Conservation (phyloP, 2,888 invertebrate species). For the Volucella zonaria region DNA sequence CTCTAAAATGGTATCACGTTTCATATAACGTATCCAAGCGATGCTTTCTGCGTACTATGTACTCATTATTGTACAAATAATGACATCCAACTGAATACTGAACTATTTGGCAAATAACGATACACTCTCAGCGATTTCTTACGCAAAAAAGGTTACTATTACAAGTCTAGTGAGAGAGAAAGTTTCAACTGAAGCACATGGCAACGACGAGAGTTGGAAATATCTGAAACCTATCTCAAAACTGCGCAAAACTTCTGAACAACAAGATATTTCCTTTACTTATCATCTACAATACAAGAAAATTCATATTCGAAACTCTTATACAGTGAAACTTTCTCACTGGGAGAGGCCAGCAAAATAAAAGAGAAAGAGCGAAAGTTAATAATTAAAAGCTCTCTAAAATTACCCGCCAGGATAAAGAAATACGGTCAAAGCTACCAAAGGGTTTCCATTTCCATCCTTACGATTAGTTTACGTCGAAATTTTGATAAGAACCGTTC, state of each 20-base stretch:
- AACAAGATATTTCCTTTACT: constrained; percentile 42
- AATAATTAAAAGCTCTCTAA: constrained; percentile 52
- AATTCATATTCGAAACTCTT: constrained; percentile 40
- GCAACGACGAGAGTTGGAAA: neutral
- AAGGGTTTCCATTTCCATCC: constrained; percentile 47
- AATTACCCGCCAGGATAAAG: constrained; percentile 61
- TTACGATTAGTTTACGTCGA: constrained; percentile 69
- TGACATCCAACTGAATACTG: constrained; percentile 64
- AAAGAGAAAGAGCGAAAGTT: constrained; percentile 27
- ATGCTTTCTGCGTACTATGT: constrained; percentile 16
- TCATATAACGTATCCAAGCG: constrained; percentile 30
- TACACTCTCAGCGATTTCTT: constrained; percentile 11
- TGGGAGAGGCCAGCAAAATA: neutral
- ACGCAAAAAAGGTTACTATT: neutral
- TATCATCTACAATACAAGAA: neutral
- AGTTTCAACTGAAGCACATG: constrained; percentile 44
- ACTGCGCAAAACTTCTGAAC: constrained; percentile 49
- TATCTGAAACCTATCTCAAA: neutral
- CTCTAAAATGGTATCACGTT: constrained; percentile 28
- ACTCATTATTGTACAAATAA: constrained; percentile 64
- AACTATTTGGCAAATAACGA: constrained; percentile 11
- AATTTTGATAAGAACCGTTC: constrained; percentile 70
- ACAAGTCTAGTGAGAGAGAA: constrained; percentile 30
- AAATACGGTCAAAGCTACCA: constrained; percentile 70
- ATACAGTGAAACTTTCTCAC: constrained; percentile 46